phyloP scores from a whole-genome alignment of 1,140 invertebrate genomes.

The Zaprionus nigranus region DNA sequence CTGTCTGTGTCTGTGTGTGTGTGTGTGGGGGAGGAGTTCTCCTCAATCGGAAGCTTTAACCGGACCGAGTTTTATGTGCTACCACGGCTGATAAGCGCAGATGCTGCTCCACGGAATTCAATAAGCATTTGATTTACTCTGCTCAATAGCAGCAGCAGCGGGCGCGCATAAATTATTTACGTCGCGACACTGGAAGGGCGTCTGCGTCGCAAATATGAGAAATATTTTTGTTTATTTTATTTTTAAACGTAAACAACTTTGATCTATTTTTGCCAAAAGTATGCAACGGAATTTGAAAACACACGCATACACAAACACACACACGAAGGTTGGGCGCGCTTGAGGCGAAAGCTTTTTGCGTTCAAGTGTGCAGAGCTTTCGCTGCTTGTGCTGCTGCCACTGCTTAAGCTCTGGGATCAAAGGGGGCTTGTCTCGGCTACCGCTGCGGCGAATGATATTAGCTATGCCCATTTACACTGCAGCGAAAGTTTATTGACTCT shows the following conservation, averaged over 20 bases:
- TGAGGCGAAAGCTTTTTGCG: conserved; percentile 22
- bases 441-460: conserved; percentile 33
- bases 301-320: not conserved
- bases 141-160: conserved; percentile 17
- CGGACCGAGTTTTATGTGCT: conserved; percentile 66
- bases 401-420: conserved; percentile 28
- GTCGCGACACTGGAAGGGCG: conserved; percentile 22
- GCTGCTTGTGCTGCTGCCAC: conserved; percentile 14
- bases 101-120: conserved; percentile 40
- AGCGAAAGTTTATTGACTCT: conserved; percentile 39
- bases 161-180: conserved; percentile 25
- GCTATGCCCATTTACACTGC: conserved; percentile 12
- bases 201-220: conserved; percentile 8
- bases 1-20: not conserved
- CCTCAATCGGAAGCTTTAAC: conserved; percentile 70
- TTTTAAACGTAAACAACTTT: conserved; percentile 57
- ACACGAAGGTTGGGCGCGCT: conserved; percentile 8
- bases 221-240: conserved; percentile 42
- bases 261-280: conserved; percentile 50
- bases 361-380: conserved; percentile 20
- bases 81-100: conserved; percentile 45
- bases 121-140: conserved; percentile 39
- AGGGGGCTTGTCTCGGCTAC: conserved; percentile 34
- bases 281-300: conserved; percentile 27
- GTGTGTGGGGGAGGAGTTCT: not conserved